phyloP scores from a whole-genome alignment of 2,113 vertebrate genomes.

The Oenanthe oenanthe region DNA sequence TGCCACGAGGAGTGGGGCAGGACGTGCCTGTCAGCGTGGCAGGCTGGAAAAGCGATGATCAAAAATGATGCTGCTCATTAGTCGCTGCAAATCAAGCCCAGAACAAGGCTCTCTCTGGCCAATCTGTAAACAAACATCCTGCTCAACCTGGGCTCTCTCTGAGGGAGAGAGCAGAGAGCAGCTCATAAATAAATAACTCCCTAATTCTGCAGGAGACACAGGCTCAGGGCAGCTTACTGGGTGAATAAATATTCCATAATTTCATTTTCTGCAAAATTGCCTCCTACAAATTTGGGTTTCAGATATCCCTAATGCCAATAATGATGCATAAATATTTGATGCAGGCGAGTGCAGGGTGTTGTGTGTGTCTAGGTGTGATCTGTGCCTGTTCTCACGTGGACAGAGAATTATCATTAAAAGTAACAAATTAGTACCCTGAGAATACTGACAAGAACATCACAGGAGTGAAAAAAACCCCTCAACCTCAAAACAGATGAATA shows the following conservation, averaged over 20 bases:
- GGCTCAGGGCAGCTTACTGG: constrained; percentile 27
- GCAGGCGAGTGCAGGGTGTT: not conserved
- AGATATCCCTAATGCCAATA: constrained; percentile 41
- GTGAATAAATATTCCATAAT: constrained; percentile 57
- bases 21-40: constrained; percentile 36
- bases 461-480: not conserved
- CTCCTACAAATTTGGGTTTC: constrained; percentile 49
- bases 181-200: constrained; percentile 59
- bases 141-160: constrained; percentile 55
- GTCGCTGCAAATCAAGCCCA: constrained; percentile 54
- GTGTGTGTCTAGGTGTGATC: not conserved
- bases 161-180: constrained; percentile 39
- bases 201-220: constrained; percentile 43
- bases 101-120: constrained; percentile 60
- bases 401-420: constrained; percentile 30
- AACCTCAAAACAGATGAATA: not conserved
- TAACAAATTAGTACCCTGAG: constrained; percentile 46
- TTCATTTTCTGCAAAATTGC: constrained; percentile 62
- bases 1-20: not conserved
- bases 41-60: constrained; percentile 58
- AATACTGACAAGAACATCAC: constrained; percentile 16
- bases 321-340: constrained; percentile 57
- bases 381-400: constrained; percentile 3
- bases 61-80: constrained; percentile 73
- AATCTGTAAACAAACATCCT: constrained; percentile 57